Evolutionary conservation across 1,140 invertebrate species (phyloP), one percentile per base, ranked within the genome.

Genomic region (Leptinotarsa undecemlineata): DNA sequence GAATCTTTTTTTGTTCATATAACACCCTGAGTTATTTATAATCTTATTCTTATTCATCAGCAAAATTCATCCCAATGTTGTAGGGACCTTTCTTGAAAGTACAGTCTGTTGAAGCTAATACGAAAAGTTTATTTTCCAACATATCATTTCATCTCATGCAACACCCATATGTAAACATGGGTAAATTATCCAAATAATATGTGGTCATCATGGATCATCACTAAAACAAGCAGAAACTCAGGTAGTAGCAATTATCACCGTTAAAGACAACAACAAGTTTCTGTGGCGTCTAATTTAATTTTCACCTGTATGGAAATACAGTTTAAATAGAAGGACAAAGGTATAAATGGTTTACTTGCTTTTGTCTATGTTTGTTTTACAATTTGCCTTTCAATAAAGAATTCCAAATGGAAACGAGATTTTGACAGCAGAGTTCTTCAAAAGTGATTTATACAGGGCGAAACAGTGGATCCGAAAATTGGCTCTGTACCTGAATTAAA

Each of bases 261-360:
- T 68, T 68, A 74, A 71, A 60, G 68, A 61, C 68, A 74, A 74
- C 73, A 74, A 74, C 60, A 69, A 60, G 68, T 74, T 69, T 68
- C 42, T 68, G 66, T 70, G 73, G 68, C 63, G 60, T 70, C 68
- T 74, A 74, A 74, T 74, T 74, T 63, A 74, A 74, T 74, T 74
- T 60, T 74, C 73, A 74, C 73, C 66, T 70, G 42, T 42, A 42
- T 68, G 42, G 42, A 42, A 68, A 68, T 68, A 42, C 23, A 68
- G 42, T 42, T 19, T 33, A 42, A 68, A 68, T 68, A 42, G 19
- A 68, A 68, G n/a, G 26, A 68, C 66, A 68, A 68, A 42, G 33
- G 17, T 68, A 19, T 33, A 42, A 42, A 42, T 68, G 66, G 66
- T 68, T 68, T 68, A 48, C 51, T 57, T 57, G 33, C 42, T 47